Conservation (phyloP, 2,888 invertebrate genomes). For the Electrophaes corylata region DNA sequence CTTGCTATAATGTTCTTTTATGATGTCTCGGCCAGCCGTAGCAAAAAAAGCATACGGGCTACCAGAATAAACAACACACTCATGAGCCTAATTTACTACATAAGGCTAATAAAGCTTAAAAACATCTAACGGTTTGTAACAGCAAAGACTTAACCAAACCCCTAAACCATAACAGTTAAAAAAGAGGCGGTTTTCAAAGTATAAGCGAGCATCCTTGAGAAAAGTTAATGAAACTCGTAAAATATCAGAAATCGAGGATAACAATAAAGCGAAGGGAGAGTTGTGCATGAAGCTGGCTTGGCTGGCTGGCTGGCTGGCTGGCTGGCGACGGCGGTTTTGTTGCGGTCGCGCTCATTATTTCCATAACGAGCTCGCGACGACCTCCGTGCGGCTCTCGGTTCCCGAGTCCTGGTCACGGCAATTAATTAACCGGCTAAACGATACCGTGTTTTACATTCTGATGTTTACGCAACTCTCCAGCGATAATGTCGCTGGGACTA, state of each 20-base stretch:
- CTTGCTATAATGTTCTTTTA: too few species aligned
- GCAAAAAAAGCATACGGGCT: too few species aligned
- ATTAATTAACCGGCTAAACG: conserved; percentile 83
- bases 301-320: conserved; percentile 26
- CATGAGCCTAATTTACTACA: too few species aligned
- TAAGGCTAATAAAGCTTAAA: not conserved
- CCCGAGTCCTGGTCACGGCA: conserved; percentile 70
- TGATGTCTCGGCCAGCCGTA: too few species aligned
- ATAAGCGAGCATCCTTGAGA: conserved; percentile 34
- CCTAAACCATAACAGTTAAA: conserved; percentile 3
- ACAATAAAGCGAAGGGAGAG: conserved; percentile 66
- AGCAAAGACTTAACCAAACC: not conserved
- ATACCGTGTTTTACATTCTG: conserved; percentile 81
- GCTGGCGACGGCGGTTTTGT: conserved; percentile 33
- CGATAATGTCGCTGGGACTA: conserved; percentile 74
- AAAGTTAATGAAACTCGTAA: conserved; percentile 59
- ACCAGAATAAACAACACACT: too few species aligned
- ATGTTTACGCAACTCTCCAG: conserved; percentile 81
- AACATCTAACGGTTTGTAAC: not conserved
- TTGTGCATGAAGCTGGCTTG: conserved; percentile 59
- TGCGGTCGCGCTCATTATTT: conserved; percentile 76
- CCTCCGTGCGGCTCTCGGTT: conserved; percentile 47
- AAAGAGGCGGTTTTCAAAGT: conserved; percentile 18
- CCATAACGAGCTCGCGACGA: conserved; percentile 76
- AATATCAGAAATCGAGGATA: conserved; percentile 55